Base-by-base conservation (phyloP, 2,888 invertebrate genomes). In the Ganaspis brasiliensis region DNA sequence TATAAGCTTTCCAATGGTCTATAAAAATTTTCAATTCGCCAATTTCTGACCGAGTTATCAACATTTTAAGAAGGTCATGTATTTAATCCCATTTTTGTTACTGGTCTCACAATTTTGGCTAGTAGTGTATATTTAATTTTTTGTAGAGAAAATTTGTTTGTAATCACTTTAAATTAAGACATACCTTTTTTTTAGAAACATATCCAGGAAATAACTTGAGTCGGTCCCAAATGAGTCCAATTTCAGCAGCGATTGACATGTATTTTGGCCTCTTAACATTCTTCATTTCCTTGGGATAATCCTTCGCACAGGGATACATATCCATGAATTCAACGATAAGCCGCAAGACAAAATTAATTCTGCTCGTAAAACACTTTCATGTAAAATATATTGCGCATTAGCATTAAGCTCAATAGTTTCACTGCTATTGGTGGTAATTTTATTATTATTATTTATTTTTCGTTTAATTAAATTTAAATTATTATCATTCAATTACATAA, bases 161-260 rank as follows among this genome's bases (percentile, higher is more conserved):
- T n/a, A 14, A 14, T 49, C 6, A 1, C 4, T 6, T 6, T 6
- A 35, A 40, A 9, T 52, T 19, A 14, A 40, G 8, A n/a, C 19
- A 5, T 63, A 63, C 63, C n/a, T 31, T 59, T 37, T 8, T 40
- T 21, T 12, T 40, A 2, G 40, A 40, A 5, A 14, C 4, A 19
- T 1, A 1, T 0, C 40, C 31, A 1, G 74, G 24, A 3, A 40
- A 24, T 59, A 35, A 9, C 40, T 74, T 56, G 21, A 79, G 72
- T 45, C 35, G 75, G 31, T 40, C 9, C 76, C 79, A 79, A 70
- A 81, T 40, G 26, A 77, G 19, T 56, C 61, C 75, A 52, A 79
- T 74, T 9, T 75, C 52, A 21, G 56, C 73, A 21, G 80, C 72
- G 1, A 75, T 55, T 10, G 61, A 61, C 55, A 10, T 37, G 9